Conservation (phyloP, 2,113 vertebrate species). For the Elaphurus davidianus region DNA sequence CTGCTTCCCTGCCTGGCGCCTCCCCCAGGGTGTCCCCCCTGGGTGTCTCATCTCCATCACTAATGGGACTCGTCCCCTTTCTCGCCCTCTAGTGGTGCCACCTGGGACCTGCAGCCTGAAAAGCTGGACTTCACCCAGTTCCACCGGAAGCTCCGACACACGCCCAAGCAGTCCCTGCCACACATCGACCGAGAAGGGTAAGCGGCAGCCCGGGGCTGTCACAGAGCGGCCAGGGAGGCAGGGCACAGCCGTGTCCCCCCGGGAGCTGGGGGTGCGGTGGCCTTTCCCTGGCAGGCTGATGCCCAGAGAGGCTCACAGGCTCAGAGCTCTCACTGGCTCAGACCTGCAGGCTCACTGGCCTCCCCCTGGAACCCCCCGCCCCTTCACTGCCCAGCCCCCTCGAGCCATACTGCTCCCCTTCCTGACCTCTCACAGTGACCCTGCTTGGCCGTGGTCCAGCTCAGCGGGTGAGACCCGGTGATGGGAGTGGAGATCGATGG, state of each 20-base stretch:
- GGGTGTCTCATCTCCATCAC: neutral
- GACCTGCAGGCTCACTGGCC: neutral
- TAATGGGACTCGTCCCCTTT: neutral
- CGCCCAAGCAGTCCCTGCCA: constrained; percentile 90
- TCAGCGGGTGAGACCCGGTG: neutral
- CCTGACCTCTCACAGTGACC: neutral
- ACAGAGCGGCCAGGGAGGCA: accelerated
- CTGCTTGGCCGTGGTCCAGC: neutral
- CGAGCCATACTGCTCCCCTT: neutral
- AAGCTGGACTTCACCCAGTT: constrained; percentile 97
- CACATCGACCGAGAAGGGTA: constrained; percentile 97
- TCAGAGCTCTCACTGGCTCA: neutral
- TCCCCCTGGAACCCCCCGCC: neutral
- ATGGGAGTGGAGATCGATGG: neutral
- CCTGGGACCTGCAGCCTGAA: constrained; percentile 97
- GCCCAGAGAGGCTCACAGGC: neutral
- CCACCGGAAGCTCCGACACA: constrained; percentile 89
- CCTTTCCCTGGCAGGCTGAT: neutral
- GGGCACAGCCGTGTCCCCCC: neutral
- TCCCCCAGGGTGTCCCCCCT: neutral
- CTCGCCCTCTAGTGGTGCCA: constrained; percentile 86
- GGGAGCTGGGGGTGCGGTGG: neutral
- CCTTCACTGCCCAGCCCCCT: neutral
- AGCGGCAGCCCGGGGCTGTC: constrained; percentile 20
- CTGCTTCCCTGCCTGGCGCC: neutral